Conservation (phyloP, 2,113 vertebrate genomes). For the Micronisus gabar region DNA sequence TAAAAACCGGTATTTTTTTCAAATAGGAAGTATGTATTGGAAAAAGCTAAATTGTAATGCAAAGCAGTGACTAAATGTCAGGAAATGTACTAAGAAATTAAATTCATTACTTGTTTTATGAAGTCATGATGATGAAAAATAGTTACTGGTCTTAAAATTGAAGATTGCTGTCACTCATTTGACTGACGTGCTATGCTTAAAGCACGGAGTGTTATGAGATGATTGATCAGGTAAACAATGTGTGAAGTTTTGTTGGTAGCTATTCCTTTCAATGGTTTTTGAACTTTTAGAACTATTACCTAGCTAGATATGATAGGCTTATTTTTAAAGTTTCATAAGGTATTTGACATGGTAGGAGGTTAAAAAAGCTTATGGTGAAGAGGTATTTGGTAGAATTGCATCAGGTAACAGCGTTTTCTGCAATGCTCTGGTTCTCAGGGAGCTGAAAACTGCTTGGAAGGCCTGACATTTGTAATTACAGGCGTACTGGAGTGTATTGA, state of each 20-base stretch:
- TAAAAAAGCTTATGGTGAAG: background rate
- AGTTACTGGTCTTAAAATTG: background rate
- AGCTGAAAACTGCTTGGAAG: conserved; percentile 95
- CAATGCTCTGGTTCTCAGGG: conserved; percentile 78
- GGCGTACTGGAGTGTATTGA: conserved; percentile 95
- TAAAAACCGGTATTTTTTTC: background rate
- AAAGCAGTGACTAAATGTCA: background rate
- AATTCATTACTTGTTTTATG: background rate
- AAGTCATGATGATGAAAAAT: background rate
- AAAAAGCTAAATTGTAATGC: background rate
- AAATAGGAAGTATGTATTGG: background rate
- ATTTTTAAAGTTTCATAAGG: background rate
- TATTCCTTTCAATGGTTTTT: background rate
- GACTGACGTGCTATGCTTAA: background rate
- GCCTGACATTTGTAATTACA: conserved; percentile 91
- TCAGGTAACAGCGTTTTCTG: conserved; percentile 28
- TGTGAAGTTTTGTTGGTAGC: background rate
- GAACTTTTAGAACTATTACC: background rate
- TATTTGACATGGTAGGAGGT: background rate
- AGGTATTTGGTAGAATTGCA: background rate
- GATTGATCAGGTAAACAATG: background rate
- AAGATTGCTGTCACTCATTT: background rate
- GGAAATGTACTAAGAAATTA: background rate
- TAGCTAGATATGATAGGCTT: background rate
- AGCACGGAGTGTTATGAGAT: background rate